Evolutionary conservation across 1,140 invertebrate species (phyloP), one percentile per base, ranked within the genome.

Genomic region (Ips nitidus): DNA sequence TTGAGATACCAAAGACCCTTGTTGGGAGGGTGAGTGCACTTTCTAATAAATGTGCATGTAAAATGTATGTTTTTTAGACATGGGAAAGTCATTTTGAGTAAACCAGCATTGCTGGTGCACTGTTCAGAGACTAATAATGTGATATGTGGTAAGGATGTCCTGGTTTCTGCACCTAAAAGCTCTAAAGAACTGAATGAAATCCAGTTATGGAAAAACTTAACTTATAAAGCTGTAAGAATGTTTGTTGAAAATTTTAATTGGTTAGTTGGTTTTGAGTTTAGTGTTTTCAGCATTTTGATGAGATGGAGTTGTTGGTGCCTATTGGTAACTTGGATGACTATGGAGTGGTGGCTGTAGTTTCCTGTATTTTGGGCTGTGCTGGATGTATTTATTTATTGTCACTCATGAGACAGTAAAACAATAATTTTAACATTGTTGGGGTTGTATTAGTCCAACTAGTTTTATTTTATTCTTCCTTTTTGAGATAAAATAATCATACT

Each of bases 311-410:
- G 41, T 68, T 75, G 22, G 78, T 82, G 4, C 81, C 81, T 37
- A 73, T 82, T 47, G 81, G 81, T 60, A 75, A 82, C 73, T 73
- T 82, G 47, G 78, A 81, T 68, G 74, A 82, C 72, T 80, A 79
- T 70, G 77, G 77, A 1, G 52, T 79, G 50, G 80, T 82, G 1
- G 74, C 79, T 22, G 75, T 81, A 39, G 71, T 79, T 40, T 78
- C 81, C 2, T 71, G 79, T 45, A 57, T 81, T 37, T 70, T 81
- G 39, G 80, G 80, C n/a, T 82, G 81, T 75, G 74, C 73, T 56
- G 81, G 80, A 7, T 82, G 80, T 64, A 80, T 82, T 73, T 82
- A 82, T 58, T 63, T 71, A 42, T 65, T 67, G 41, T 68, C 70
- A 2, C 37, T 66, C 4, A 41, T 71, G 47, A 50, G 22, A 1